Evolutionary conservation across 2,797 vertebrate genomes (phyloP), one percentile per base, ranked within the genome.

Genomic region (Cyprinodon diabolis): DNA sequence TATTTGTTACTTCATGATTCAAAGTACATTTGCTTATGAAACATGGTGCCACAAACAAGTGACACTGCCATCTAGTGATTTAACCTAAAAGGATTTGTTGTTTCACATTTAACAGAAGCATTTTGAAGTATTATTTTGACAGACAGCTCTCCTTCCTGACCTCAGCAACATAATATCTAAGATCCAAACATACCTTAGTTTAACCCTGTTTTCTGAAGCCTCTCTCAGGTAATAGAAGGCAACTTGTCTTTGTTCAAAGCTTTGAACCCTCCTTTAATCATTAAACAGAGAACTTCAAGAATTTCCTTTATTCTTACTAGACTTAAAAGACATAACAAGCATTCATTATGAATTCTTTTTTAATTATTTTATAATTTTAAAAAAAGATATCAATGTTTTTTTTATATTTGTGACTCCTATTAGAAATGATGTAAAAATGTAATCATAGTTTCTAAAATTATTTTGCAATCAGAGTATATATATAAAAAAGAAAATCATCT

Each of bases 251-350:
- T 75, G 58, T 78, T 85, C 84, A 80, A 37, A 7, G 78, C 87
- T 89, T 79, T 78, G 85, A 90, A 86, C 88, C 71, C 66, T 81
- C 78, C 69, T 87, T 89, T 92, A 91, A 90, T 93, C 90, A 93
- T 89, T 68, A 79, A 84, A 93, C 92, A 93, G 91, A 89, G 89
- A 88, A 87, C 89, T 94, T 91, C 90, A 92, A 63, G 80, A 78
- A 76, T 60, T 57, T 76, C 72, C 83, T 73, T 78, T 82, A 54
- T 68, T 80, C 77, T 67, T 72, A 66, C 75, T 30, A 30, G 45
- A 79, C 77, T 76, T 80, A 66, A 75, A 63, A 68, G 66, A 63
- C 74, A 68, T 74, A 49, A 66, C 23, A n/a, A 13, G 2, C 2
- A 54, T 69, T n/a, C 4, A 4, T 4, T 78, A 30, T 67, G 75